Evolutionary conservation across 2,113 vertebrate species (phyloP).

Genomic region (Bos taurus): DNA sequence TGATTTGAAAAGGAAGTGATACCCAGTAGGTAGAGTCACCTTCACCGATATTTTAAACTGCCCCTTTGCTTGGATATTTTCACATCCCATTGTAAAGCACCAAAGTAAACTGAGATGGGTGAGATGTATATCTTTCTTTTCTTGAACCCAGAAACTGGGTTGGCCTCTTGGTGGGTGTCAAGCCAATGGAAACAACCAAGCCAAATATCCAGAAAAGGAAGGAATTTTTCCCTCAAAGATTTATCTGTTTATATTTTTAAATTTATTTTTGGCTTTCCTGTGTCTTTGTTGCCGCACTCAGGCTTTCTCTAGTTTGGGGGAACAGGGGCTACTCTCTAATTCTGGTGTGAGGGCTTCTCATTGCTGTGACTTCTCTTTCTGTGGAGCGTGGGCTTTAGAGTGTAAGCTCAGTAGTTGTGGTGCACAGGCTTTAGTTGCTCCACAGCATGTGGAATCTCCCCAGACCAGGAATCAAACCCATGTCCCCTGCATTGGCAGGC

Average conservation of each 20-base stretch:
- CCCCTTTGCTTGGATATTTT: neutral
- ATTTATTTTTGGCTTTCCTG: neutral
- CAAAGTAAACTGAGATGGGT: neutral
- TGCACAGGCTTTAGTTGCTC: neutral
- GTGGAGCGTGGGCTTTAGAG: neutral
- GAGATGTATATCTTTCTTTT: neutral
- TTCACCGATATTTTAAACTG: neutral
- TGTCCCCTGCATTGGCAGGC: neutral
- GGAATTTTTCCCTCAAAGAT: neutral
- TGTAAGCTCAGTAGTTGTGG: neutral
- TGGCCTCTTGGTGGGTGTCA: neutral
- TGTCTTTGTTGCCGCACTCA: accelerated
- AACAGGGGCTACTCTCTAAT: neutral
- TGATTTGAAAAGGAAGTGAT: neutral
- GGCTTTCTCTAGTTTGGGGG: neutral
- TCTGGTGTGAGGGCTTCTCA: neutral
- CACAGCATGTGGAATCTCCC: neutral
- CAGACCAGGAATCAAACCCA: neutral
- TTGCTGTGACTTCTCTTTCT: neutral
- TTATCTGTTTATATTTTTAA: neutral
- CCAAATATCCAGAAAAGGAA: neutral
- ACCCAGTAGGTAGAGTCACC: neutral
- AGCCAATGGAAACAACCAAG: neutral
- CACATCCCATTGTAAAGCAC: neutral
- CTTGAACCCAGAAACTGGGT: neutral